phyloP scores from a whole-genome alignment of 1,140 invertebrate species.

The Caenorhabditis tropicalis region DNA sequence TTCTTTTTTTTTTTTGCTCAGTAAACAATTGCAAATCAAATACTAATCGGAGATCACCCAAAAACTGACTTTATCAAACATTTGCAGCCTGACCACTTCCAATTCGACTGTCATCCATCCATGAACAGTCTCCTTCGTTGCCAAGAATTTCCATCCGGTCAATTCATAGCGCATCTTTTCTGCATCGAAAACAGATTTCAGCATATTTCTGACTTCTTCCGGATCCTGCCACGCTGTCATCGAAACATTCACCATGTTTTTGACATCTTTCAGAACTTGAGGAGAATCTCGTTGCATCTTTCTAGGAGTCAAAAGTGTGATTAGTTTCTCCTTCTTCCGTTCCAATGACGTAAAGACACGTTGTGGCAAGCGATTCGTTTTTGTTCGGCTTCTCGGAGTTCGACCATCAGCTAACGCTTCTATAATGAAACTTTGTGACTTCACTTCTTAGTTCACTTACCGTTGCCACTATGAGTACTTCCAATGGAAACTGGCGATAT shows the following conservation, averaged over 20 bases:
- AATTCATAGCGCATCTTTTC: slow-evolving; percentile 53
- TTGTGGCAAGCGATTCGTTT: slow-evolving; percentile 55
- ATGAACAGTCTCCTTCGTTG: slow-evolving; percentile 72
- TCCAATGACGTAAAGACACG: slow-evolving; percentile 57
- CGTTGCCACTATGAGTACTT: slow-evolving; percentile 15
- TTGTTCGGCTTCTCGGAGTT: slow-evolving; percentile 46
- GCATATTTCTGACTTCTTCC: slow-evolving; percentile 48
- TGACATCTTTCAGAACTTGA: slow-evolving; percentile 42
- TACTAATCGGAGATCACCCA: not conserved
- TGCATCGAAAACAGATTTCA: slow-evolving; percentile 54
- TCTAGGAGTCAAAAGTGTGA: slow-evolving; percentile 59
- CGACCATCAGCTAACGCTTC: slow-evolving; percentile 7
- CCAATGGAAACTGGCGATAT: slow-evolving; percentile 50
- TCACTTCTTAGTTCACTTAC: not conserved
- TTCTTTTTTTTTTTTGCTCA: not conserved
- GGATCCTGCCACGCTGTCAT: slow-evolving; percentile 58
- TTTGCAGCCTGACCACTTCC: slow-evolving; percentile 79
- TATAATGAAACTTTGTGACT: not conserved
- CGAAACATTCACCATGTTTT: slow-evolving; percentile 59
- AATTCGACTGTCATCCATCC: slow-evolving; percentile 80
- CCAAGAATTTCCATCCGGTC: slow-evolving; percentile 60
- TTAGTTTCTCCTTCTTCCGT: slow-evolving; percentile 58
- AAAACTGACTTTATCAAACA: slow-evolving; percentile 67
- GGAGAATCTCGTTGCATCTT: slow-evolving; percentile 55
- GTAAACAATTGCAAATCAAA: not conserved